A percentile compares a stretch with the other conserved stretches of the same genome.
These are phyloP conservation scores for Stictonetta naevosa DNA, from an alignment of 2,113 vertebrate species.

Conservation along the genomic window DNA sequence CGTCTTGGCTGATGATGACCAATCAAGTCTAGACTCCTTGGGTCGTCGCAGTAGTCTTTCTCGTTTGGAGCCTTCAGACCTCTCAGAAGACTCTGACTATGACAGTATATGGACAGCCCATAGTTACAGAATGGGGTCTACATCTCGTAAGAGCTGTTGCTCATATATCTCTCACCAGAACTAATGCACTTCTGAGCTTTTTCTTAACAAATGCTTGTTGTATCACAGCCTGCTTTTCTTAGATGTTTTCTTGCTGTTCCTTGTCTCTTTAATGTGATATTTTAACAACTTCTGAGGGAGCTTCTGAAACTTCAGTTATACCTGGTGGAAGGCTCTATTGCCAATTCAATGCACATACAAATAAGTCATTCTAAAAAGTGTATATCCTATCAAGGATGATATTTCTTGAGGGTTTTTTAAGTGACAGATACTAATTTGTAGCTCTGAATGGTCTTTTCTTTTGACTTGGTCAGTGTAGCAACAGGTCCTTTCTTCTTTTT, in stretches of 20 bases:
- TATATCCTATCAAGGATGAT: constrained; percentile 55
- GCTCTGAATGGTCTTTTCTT: constrained; percentile 48
- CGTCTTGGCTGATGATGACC: constrained; percentile 95
- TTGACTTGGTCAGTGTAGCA: constrained; percentile 62
- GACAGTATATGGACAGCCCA: constrained; percentile 99
- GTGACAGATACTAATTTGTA: constrained; percentile 56
- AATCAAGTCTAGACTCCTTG: constrained; percentile 92
- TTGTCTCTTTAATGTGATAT: constrained; percentile 85
- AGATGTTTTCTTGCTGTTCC: constrained; percentile 90
- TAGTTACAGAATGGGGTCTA: constrained; percentile 98
- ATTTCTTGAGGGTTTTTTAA: constrained; percentile 39
- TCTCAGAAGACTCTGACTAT: constrained; percentile 99
- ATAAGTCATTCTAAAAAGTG: constrained; percentile 32
- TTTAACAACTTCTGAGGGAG: constrained; percentile 81
- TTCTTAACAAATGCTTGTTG: constrained; percentile 88
- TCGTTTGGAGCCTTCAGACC: constrained; percentile 95
- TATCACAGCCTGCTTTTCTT: constrained; percentile 88
- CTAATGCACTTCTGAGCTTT: constrained; percentile 87
- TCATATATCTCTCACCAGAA: constrained; percentile 99
- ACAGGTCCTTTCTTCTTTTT: constrained; percentile 32
- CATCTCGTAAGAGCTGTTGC: constrained; percentile 99
- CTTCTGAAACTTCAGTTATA: constrained; percentile 75
- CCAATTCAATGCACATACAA: constrained; percentile 27
- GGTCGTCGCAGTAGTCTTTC: constrained; percentile 98
- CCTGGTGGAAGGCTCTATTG: constrained; percentile 70